Evolutionary conservation across 2,797 vertebrate species (phyloP), one percentile per base, ranked within the genome.

Genomic region (Lates japonicus): DNA sequence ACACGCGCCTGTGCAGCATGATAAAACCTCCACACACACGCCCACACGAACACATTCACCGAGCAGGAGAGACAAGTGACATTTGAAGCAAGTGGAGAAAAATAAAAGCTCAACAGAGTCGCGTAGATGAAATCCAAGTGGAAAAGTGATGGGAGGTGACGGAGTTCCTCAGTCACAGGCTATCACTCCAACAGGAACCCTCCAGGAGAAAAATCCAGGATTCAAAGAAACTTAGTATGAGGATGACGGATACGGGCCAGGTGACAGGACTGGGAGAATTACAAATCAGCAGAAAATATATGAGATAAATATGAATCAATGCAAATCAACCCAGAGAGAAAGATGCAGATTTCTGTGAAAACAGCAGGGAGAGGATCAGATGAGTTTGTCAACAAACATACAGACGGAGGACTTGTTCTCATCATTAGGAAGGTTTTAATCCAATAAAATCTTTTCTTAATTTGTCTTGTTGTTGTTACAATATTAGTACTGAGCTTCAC

Each of bases 101-200:
- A 19, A 11, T 61, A 9, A 35, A 12, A 46, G 59, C 41, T 82
- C 29, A 91, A 88, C 90, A 87, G 86, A 80, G 64, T 75, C 2
- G 14, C 77, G n/a, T n/a, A 74, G 72, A 83, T 48, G 58, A 72
- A 77, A 78, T 75, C 80, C 75, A 71, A 73, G 73, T 41, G 71
- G 29, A 12, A 70, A 76, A 61, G 1, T 14, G 78, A 64, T 29
- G 57, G 22, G 57, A 65, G 55, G 82, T 58, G 76, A 75, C 19
- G 48, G 33, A 81, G 52, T 57, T 62, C 70, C 72, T 80, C 75
- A 12, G 35, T 25, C 58, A 19, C 60, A 61, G 75, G 44, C 20
- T 14, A 65, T 12, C 4, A 37, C 52, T 70, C 54, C 81, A 20
- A 37, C 20, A 3, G 63, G 35, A 76, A 72, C n/a, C 33, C 54